A percentile compares a stretch with the other conserved stretches of the same genome.
phyloP scores from a whole-genome alignment of 2,888 invertebrate genomes.

The Lacanobia oleracea region DNA sequence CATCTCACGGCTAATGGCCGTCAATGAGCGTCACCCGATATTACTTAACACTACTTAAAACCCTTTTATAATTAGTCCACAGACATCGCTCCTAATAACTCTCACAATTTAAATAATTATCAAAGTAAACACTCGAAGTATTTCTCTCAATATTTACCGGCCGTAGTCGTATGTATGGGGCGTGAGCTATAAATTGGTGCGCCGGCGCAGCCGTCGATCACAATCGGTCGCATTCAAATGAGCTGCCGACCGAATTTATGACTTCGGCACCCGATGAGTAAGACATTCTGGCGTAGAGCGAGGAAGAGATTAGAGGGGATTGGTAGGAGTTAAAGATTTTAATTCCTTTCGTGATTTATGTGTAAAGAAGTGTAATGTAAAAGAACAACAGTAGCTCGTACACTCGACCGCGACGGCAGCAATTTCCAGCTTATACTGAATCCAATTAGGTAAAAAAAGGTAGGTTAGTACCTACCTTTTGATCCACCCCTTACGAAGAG shows the following conservation, averaged over 20 bases:
- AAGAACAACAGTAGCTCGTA: too few species aligned
- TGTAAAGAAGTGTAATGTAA: too few species aligned
- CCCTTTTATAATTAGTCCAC: constrained; percentile 15
- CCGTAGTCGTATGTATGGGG: constrained; percentile 51
- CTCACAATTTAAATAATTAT: constrained; percentile 50
- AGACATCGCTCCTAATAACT: constrained; percentile 34
- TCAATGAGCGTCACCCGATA: neutral
- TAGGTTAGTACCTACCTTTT: too few species aligned
- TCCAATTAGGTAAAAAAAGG: too few species aligned
- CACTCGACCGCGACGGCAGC: too few species aligned
- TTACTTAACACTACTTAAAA: constrained; percentile 2
- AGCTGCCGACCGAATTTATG: constrained; percentile 85
- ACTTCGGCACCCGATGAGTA: constrained; percentile 81
- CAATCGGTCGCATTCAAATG: constrained; percentile 89
- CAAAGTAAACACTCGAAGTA: constrained; percentile 46
- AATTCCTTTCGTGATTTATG: neutral
- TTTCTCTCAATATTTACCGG: constrained; percentile 62
- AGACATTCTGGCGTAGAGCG: constrained; percentile 78
- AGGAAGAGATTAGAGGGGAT: neutral
- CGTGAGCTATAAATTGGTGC: constrained; percentile 74
- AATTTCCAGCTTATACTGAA: too few species aligned
- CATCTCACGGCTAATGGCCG: too few species aligned
- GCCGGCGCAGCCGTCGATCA: constrained; percentile 84
- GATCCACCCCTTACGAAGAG: too few species aligned
- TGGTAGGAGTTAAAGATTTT: neutral